Base-by-base conservation (phyloP, 2,888 invertebrate genomes). In the Ophioninae sp. region DNA sequence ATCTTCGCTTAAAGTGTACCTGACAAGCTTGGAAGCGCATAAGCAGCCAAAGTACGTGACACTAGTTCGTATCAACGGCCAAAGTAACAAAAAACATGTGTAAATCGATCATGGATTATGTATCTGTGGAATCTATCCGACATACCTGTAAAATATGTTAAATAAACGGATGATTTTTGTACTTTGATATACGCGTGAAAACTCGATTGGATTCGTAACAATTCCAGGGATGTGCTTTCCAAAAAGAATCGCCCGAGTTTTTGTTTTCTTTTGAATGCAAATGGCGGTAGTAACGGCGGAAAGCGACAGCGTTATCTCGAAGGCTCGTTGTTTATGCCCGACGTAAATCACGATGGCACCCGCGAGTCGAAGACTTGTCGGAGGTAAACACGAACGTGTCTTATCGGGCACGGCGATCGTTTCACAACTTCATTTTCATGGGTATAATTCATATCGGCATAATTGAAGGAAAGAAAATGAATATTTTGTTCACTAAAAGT, bases 1-100 rank as follows among this genome's bases (percentile, higher is more conserved):
- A 81, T 72, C 81, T 81, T 81, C 78, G 81, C 72, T 75, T 20
- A 72, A 84, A 84, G 78, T 67, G 83, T 84, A 84, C 83, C 83
- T 84, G 83, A 79, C 6, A 78, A 81, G 69, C 69, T 81, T 84
- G 21, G 41, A 57, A 56, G 67, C 76, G 8, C 41, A 41, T 50
- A 23, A 62, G 50, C 76, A n/a, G 50, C 50, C 67, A 68, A 67
- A 75, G 56, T 30, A 56, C 64, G 39, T 74, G 78, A 65, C 64
- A 65, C n/a, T 56, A 56, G 21, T 56, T 56, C 65, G 56, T 39
- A 75, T 37, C 20, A 75, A 75, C 39, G 21, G 62, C 61, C 7
- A 65, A 64, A n/a, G 10, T 21, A 30, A 57, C 13, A 39, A 17
- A 68, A 37, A 57, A 30, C 30, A 30, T 3, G 30, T 30, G 30